A percentile compares a stretch with the other conserved stretches of the same genome.
These are phyloP conservation scores for Ectobius pallidus DNA, from an alignment of 2,888 invertebrate species.

Conservation along the genomic window DNA sequence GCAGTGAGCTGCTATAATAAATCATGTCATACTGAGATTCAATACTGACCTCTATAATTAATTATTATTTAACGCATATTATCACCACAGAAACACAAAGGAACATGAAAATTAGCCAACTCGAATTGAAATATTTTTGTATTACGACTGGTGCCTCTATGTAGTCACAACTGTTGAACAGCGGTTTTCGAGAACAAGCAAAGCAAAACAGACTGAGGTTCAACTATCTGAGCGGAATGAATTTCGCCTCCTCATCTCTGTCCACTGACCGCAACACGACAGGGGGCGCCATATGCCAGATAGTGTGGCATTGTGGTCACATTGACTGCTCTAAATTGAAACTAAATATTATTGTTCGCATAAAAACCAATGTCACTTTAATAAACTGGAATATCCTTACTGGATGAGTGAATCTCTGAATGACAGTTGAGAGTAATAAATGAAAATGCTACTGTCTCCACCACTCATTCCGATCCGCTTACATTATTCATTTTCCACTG, in stretches of 20 bases:
- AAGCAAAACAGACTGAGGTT: neutral
- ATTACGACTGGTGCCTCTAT: too few relatives aligned
- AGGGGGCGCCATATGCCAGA: neutral
- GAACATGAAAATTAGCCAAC: too few relatives aligned
- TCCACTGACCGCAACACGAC: neutral
- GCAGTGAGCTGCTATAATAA: too few relatives aligned
- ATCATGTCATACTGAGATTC: too few relatives aligned
- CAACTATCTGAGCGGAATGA: neutral
- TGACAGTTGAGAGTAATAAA: constrained; percentile 10
- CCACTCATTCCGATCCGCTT: neutral
- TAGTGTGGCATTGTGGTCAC: neutral
- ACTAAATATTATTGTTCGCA: constrained; percentile 21
- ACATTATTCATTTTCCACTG: too few relatives aligned
- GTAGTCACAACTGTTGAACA: constrained; percentile 4
- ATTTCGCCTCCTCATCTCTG: neutral
- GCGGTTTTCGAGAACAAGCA: neutral
- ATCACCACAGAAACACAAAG: too few relatives aligned
- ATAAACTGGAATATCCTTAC: neutral
- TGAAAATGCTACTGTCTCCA: neutral
- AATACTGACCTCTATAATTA: too few relatives aligned
- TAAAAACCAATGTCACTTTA: neutral
- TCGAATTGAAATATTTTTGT: too few relatives aligned
- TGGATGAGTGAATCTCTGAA: neutral
- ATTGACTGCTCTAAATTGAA: constrained; percentile 7
- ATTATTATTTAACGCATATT: too few relatives aligned